Conservation (phyloP, 2,888 invertebrate species). For the Zele albiditarsus region DNA sequence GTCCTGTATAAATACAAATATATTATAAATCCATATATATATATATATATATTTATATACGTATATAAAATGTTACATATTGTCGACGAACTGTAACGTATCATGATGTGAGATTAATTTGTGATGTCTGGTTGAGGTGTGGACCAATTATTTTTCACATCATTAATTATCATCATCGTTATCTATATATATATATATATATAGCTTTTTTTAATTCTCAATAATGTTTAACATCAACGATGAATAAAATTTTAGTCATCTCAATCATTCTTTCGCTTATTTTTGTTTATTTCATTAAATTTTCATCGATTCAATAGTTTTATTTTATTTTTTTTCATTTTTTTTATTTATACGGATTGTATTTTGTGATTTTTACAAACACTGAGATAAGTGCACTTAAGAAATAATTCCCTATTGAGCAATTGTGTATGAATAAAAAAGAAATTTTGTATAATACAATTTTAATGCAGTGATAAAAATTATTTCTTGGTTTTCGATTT, state of each 20-base stretch:
- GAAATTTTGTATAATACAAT: too few relatives aligned
- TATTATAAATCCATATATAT: background rate
- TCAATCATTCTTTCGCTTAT: background rate
- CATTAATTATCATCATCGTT: constrained; percentile 15
- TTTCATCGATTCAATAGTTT: too few relatives aligned
- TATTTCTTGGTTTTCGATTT: too few relatives aligned
- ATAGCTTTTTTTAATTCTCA: background rate
- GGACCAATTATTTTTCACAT: constrained; percentile 25
- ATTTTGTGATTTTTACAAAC: too few relatives aligned
- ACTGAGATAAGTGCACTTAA: too few relatives aligned
- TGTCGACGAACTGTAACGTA: background rate
- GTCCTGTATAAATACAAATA: background rate
- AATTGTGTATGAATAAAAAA: too few relatives aligned
- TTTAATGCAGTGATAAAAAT: too few relatives aligned
- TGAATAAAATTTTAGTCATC: too few relatives aligned
- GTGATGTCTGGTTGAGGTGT: constrained; percentile 10
- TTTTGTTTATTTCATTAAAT: background rate
- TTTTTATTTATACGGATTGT: too few relatives aligned
- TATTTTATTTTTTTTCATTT: background rate
- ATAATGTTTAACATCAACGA: too few relatives aligned
- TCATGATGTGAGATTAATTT: constrained; percentile 6
- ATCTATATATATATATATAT: background rate
- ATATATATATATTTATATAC: background rate
- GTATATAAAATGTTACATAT: background rate
- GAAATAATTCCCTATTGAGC: too few relatives aligned